A percentile compares a stretch with the other conserved stretches of the same genome.
Conservation (phyloP, 1,140 invertebrate genomes). For the Hycleus cichorii region DNA sequence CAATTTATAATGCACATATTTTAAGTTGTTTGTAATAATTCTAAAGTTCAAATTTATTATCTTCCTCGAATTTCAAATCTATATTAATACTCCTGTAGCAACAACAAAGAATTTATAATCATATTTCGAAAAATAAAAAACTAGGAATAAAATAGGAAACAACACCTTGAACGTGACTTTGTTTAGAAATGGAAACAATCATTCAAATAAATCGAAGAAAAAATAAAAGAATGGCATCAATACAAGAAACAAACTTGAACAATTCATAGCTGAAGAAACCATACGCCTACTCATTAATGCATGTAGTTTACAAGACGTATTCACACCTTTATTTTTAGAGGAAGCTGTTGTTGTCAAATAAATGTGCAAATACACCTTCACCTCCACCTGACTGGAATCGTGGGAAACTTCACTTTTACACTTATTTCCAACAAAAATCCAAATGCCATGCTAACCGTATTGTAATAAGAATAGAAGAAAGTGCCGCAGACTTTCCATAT, state of each 20-base stretch:
- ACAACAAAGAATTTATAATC: too few species aligned
- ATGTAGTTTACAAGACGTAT: not conserved
- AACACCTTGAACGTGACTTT: conserved; percentile 15
- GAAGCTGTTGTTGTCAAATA: not conserved
- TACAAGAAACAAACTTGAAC: not conserved
- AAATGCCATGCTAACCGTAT: not conserved
- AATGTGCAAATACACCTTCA: too few species aligned
- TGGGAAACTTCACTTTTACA: conserved; percentile 10
- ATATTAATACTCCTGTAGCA: too few species aligned
- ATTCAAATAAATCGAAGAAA: not conserved
- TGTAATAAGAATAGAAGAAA: conserved; percentile 6
- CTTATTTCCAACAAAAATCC: not conserved
- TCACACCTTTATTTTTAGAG: conserved; percentile 8
- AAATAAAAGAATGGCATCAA: not conserved
- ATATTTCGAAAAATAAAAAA: too few species aligned
- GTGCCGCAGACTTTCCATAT: conserved; percentile 1
- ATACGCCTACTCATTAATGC: not conserved
- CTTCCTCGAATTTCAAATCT: too few species aligned
- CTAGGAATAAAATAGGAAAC: too few species aligned
- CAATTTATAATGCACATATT: too few species aligned
- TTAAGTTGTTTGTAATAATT: too few species aligned
- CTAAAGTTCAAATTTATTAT: too few species aligned
- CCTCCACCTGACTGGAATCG: not conserved
- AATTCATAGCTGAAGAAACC: not conserved
- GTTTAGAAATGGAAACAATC: not conserved